phyloP scores from a whole-genome alignment of 2,113 vertebrate species.

The Mobula hypostoma region DNA sequence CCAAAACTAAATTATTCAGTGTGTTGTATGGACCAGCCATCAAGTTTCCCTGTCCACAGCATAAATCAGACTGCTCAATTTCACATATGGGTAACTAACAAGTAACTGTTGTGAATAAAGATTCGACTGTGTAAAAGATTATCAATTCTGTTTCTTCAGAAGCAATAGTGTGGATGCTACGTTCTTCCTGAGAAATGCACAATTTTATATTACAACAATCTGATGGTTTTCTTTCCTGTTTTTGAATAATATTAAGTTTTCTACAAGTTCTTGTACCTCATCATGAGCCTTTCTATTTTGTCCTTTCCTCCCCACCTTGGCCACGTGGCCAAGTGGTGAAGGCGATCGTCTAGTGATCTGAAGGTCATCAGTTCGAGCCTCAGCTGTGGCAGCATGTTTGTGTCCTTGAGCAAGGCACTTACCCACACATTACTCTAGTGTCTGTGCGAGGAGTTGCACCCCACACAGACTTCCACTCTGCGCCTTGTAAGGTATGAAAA shows the following conservation, averaged over 20 bases:
- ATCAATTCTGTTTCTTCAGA: background rate
- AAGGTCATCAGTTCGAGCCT: too few species aligned
- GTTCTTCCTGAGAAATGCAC: background rate
- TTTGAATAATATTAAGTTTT: background rate
- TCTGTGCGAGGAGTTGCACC: too few species aligned
- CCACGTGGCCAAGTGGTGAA: too few species aligned
- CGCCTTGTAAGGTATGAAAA: too few species aligned
- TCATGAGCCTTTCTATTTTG: too few species aligned
- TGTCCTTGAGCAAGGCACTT: too few species aligned
- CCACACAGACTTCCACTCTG: too few species aligned
- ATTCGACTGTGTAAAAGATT: background rate
- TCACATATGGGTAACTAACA: background rate
- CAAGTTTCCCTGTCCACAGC: background rate
- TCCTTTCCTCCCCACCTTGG: background rate
- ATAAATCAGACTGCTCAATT: background rate
- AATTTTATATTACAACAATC: background rate
- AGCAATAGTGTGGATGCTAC: background rate
- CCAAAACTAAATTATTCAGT: background rate
- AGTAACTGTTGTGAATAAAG: background rate
- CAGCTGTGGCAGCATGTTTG: too few species aligned
- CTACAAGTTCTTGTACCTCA: background rate
- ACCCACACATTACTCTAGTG: too few species aligned
- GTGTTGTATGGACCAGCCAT: background rate
- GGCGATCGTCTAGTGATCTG: too few species aligned
- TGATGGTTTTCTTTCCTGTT: background rate